Evolutionary conservation across 2,888 invertebrate species (phyloP).

Genomic region (Nipponacmea schrenckii): DNA sequence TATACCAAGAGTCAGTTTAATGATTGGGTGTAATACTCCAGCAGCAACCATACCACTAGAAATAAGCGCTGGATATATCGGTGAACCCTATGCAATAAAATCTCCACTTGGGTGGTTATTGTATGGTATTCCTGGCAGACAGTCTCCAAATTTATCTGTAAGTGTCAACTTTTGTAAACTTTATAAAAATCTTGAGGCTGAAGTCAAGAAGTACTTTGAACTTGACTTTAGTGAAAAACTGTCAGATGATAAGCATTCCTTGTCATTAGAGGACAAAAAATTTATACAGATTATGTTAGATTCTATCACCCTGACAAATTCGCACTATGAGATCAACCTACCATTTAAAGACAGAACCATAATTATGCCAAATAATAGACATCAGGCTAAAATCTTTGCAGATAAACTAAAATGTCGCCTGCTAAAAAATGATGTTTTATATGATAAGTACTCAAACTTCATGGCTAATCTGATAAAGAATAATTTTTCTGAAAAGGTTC

Average conservation of each 20-base stretch:
- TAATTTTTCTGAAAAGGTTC: slow-evolving; percentile 21
- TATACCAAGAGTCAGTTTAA: background rate
- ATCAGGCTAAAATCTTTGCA: background rate
- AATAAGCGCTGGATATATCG: background rate
- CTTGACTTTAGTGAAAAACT: slow-evolving; percentile 68
- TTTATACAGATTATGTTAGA: slow-evolving; percentile 13
- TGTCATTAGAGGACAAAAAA: slow-evolving; percentile 77
- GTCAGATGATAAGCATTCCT: slow-evolving; percentile 83
- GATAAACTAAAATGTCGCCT: slow-evolving; percentile 10
- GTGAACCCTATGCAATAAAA: slow-evolving; percentile 22
- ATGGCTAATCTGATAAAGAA: slow-evolving; percentile 22
- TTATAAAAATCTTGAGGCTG: slow-evolving; percentile 84
- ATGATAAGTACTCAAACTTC: slow-evolving; percentile 10
- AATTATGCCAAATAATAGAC: background rate
- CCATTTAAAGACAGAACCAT: too few relatives aligned
- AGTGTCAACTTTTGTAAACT: slow-evolving; percentile 6
- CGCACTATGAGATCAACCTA: slow-evolving; percentile 21
- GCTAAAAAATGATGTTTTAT: slow-evolving; percentile 14
- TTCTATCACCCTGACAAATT: background rate
- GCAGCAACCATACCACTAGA: background rate
- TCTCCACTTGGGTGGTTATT: slow-evolving; percentile 24
- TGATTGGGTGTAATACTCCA: slow-evolving; percentile 10
- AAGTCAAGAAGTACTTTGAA: too few relatives aligned
- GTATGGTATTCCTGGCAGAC: slow-evolving; percentile 16
- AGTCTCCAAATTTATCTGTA: too few relatives aligned